Base-by-base conservation (phyloP, 2,113 vertebrate genomes). In the Barnardius zonarius region DNA sequence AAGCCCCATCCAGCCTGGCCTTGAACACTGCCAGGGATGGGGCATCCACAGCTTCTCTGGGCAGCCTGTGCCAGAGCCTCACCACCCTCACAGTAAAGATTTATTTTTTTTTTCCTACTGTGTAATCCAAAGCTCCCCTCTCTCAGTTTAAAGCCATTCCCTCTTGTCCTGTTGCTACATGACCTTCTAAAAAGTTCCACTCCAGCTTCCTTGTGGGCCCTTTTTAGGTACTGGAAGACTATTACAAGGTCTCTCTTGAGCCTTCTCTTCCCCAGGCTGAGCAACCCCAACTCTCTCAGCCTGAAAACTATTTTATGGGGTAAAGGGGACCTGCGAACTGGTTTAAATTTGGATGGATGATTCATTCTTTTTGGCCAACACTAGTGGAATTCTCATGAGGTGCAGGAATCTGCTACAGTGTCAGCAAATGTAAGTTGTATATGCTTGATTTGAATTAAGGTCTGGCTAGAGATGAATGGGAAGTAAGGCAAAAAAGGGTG, bases 301-400 rank as follows among this genome's bases (percentile, higher is more conserved):
- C 39, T 69, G 62, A 39, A 49, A 69, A 19, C 57, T 35, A 16
- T 59, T 59, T 59, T 59, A 59, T 9, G 15, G 57, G 33, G 9
- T 59, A 23, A 59, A 59, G 35, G 57, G 33, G 33, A 59, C 57
- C 17, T 76, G 49, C 52, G 69, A 76, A 33, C 33, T 84, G 2
- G 43, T 86, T 55, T 17, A 64, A 64, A 17, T 82, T 73, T 72
- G 35, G 9, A 30, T 44, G 52, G 17, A 76, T 59, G 18, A 39
- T 44, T 75, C 1, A 2, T 0, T 3, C 0, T 44, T 79, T 82
- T 74, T 48, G 7, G 24, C 17, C 37, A 62, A 48, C 2, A 1
- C n/a, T 83, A 15, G 7, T 25, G 39, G 19, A 13, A 17, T 48
- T 69, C 49, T 90, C 6, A 35, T 24, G 31, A 24, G 28, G 35